These are phyloP conservation scores for Echinops telfairi DNA, from an alignment of 2,113 vertebrate species.

Conservation along the genomic window DNA sequence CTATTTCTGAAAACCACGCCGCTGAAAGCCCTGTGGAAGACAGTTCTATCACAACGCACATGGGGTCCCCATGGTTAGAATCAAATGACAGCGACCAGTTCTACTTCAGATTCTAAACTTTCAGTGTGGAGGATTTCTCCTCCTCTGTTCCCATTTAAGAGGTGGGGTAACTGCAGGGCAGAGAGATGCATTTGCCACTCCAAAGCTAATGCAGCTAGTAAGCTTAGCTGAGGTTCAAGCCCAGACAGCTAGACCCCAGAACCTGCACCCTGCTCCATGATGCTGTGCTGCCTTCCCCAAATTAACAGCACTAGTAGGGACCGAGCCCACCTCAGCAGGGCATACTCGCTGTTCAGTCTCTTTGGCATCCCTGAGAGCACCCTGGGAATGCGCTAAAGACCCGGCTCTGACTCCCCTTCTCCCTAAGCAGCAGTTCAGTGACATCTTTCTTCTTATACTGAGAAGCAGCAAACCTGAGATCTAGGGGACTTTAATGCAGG, in stretches of 20 bases:
- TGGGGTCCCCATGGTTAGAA: background rate
- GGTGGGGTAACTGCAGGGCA: background rate
- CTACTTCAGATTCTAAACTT: background rate
- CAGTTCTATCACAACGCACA: background rate
- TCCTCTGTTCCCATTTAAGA: conserved; percentile 22
- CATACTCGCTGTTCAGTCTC: background rate
- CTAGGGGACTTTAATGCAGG: background rate
- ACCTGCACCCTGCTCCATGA: background rate
- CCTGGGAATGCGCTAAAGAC: background rate
- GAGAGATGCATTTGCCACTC: background rate
- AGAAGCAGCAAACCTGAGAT: background rate
- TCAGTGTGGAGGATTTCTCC: background rate
- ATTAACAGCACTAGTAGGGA: background rate
- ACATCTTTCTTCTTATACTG: background rate
- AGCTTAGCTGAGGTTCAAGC: background rate
- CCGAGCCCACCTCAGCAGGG: background rate
- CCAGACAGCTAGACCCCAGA: background rate
- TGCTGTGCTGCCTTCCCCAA: background rate
- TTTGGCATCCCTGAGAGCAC: background rate
- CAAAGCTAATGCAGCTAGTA: background rate
- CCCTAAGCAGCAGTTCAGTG: background rate
- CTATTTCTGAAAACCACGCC: background rate
- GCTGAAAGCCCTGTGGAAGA: background rate
- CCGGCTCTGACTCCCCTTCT: background rate
- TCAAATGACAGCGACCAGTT: background rate